Evolutionary conservation across 1,140 invertebrate genomes (phyloP).

Genomic region (Portunus trituberculatus): DNA sequence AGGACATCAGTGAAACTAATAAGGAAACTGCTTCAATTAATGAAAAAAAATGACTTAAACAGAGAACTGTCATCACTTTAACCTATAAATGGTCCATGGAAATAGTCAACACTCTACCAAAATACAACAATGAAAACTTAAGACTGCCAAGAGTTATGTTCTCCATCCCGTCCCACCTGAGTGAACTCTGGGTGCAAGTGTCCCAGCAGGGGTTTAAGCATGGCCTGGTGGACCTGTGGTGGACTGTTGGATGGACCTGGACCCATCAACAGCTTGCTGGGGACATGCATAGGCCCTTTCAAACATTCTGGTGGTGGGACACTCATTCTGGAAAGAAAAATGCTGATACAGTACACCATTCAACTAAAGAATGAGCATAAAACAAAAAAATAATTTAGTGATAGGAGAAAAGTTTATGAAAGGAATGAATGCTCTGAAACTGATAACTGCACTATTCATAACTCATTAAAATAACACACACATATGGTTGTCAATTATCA

Average conservation of each 20-base stretch:
- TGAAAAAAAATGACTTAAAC: no score
- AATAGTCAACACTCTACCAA: neutral
- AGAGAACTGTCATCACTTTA: neutral
- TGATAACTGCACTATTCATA: no score
- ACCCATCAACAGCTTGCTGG: slow-evolving; percentile 86
- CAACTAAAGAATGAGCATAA: no score
- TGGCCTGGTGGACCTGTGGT: slow-evolving; percentile 84
- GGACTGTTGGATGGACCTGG: slow-evolving; percentile 90
- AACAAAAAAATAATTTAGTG: no score
- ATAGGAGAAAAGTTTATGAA: no score
- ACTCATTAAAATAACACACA: no score
- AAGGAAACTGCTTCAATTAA: no score
- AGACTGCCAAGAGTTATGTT: no score
- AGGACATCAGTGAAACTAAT: no score
- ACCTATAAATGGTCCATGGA: neutral
- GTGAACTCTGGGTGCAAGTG: slow-evolving; percentile 87
- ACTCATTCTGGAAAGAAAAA: slow-evolving; percentile 54
- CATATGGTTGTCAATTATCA: no score
- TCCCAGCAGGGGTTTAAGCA: slow-evolving; percentile 85
- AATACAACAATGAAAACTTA: neutral
- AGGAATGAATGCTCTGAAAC: no score
- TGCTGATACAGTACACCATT: no score
- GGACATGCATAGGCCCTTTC: slow-evolving; percentile 83
- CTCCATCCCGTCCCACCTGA: slow-evolving; percentile 82
- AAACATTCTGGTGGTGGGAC: slow-evolving; percentile 79